These are phyloP conservation scores for Petromus typicus DNA, from an alignment of 2,113 vertebrate genomes.

Conservation along the genomic window DNA sequence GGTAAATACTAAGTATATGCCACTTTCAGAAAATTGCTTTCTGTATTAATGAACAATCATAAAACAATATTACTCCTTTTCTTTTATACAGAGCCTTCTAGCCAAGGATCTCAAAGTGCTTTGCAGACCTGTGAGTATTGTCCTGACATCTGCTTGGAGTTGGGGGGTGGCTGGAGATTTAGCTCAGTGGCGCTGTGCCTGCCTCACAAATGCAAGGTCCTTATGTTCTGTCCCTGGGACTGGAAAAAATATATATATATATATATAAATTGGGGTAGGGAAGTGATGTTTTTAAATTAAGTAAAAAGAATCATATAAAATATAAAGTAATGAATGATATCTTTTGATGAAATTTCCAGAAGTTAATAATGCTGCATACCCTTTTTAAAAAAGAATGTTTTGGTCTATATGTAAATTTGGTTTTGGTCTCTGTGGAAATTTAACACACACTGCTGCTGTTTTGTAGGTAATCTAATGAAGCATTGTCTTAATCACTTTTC, in stretches of 20 bases:
- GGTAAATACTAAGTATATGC: conserved; percentile 81
- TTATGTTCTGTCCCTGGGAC: too few species aligned
- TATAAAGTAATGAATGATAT: neutral
- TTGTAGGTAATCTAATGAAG: neutral
- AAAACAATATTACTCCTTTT: neutral
- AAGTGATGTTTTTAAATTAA: neutral
- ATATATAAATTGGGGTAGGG: too few species aligned
- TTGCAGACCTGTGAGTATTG: conserved; percentile 79
- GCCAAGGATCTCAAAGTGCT: conserved; percentile 78
- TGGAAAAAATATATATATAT: too few species aligned
- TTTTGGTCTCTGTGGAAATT: conserved; percentile 33
- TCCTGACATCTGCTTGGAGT: neutral
- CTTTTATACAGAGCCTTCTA: conserved; percentile 70
- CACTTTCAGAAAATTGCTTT: conserved; percentile 5
- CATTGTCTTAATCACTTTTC: neutral
- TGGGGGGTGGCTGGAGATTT: neutral
- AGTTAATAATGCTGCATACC: neutral
- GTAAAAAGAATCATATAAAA: neutral
- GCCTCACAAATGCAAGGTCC: too few species aligned
- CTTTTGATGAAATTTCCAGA: conserved; percentile 2
- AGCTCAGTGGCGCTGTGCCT: too few species aligned
- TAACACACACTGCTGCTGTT: neutral
- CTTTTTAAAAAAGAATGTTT: neutral
- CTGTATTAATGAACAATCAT: neutral
- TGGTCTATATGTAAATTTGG: neutral